Percentiles rank a stretch among this genome's conserved stretches.
Conservation (phyloP, 2,888 invertebrate species). For the Leptopilina drosophilae region DNA sequence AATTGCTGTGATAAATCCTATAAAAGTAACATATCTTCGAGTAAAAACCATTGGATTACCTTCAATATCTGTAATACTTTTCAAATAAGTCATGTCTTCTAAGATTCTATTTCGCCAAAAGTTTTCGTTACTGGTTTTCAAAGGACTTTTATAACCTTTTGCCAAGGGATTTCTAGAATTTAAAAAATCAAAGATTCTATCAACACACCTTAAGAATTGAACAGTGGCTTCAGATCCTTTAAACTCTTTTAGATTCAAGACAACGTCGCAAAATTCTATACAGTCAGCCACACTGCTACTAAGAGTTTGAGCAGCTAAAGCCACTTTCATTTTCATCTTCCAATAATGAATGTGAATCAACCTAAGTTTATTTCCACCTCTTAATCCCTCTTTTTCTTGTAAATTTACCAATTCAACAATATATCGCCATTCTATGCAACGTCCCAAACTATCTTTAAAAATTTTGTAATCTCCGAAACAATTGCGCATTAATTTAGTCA, state of each 20-base stretch:
- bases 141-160: conserved; percentile 47
- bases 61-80: background rate
- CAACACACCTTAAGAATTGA: conserved; percentile 55
- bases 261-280: conserved; percentile 32
- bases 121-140: background rate
- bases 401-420: conserved; percentile 22
- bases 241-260: conserved; percentile 47
- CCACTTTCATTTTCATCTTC: conserved; percentile 57
- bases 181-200: conserved; percentile 59
- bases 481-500: conserved; percentile 40
- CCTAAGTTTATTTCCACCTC: conserved; percentile 37
- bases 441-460: conserved; percentile 16
- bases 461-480: too few relatives aligned
- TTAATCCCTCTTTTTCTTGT: conserved; percentile 30
- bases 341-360: conserved; percentile 43
- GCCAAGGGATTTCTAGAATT: conserved; percentile 57
- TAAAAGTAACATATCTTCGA: background rate
- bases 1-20: background rate
- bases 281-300: conserved; percentile 43
- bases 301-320: conserved; percentile 59
- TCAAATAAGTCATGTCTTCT: background rate
- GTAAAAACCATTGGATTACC: background rate
- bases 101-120: background rate
- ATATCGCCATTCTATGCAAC: conserved; percentile 11
- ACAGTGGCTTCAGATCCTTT: conserved; percentile 51